Percentiles rank a stretch among this genome's conserved stretches.
Conservation (phyloP, 1,140 invertebrate species). For the Drosophila dunni region DNA sequence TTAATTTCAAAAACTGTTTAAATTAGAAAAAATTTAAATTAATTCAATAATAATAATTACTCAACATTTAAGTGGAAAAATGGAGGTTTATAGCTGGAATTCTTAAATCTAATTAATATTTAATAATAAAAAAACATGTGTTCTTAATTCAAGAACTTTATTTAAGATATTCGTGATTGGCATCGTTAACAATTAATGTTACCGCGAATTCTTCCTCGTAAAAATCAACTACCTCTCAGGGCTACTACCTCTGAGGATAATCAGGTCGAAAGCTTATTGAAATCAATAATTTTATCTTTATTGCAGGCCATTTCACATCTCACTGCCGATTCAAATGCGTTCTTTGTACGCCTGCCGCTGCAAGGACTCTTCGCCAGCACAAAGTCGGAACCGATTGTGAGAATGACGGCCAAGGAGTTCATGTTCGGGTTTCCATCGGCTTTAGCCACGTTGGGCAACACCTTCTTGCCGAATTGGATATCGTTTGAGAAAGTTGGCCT, state of each 20-base stretch:
- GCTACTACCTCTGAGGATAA: no score
- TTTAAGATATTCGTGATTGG: no score
- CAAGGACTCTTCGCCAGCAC: conserved; percentile 89
- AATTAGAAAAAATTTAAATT: no score
- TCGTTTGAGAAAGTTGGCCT: conserved; percentile 92
- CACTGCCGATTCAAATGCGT: conserved; percentile 86
- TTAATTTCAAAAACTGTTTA: neutral
- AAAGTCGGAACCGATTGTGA: conserved; percentile 88
- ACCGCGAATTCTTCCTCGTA: no score
- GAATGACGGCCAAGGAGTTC: conserved; percentile 92
- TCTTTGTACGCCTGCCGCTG: conserved; percentile 88
- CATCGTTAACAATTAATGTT: no score
- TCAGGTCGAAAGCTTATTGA: neutral
- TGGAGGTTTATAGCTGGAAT: no score
- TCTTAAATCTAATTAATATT: no score
- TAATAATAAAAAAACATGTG: no score
- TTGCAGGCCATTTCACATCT: conserved; percentile 92
- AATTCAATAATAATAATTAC: no score
- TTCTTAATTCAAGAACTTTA: no score
- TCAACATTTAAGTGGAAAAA: no score
- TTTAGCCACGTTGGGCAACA: conserved; percentile 91
- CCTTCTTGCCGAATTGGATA: conserved; percentile 91
- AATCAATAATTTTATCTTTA: neutral
- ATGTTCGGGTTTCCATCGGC: conserved; percentile 92
- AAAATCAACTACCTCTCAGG: no score